Conservation (phyloP, 2,888 invertebrate species). For the Tiliacea aurago region DNA sequence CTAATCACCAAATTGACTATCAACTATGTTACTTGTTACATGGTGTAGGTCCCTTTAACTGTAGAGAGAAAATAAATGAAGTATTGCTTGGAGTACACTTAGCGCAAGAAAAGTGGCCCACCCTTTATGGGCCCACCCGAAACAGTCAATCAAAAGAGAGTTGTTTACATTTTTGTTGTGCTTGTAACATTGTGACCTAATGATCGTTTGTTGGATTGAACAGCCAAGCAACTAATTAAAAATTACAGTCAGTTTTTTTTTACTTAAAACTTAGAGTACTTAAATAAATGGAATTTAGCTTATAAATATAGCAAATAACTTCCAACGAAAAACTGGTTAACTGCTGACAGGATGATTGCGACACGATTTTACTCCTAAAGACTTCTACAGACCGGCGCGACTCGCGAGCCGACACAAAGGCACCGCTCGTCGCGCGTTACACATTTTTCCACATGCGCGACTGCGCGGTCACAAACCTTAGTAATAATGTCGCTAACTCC, state of each 20-base stretch:
- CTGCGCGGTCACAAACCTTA: conserved; percentile 6
- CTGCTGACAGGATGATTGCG: not conserved
- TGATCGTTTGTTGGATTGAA: not conserved
- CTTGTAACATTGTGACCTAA: not conserved
- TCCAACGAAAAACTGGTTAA: not conserved
- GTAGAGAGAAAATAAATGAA: not conserved
- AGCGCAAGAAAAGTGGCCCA: not conserved
- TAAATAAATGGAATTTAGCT: no score
- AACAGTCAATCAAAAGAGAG: conserved; percentile 21
- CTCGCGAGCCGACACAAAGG: no score
- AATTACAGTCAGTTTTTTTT: not conserved
- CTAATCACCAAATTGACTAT: conserved; percentile 8
- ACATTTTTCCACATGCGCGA: conserved; percentile 13
- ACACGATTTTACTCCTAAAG: not conserved
- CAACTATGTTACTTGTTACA: conserved; percentile 22
- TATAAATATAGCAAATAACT: no score
- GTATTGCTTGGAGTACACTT: not conserved
- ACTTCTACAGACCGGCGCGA: no score
- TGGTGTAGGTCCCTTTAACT: not conserved
- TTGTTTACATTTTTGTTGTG: conserved; percentile 8
- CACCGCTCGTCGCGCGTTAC: no score
- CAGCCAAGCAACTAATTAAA: not conserved
- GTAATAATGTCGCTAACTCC: conserved; percentile 45
- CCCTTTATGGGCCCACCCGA: no score
- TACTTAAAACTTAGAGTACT: no score